phyloP scores from a whole-genome alignment of 2,888 invertebrate genomes.

The Drosophila acutilabella region DNA sequence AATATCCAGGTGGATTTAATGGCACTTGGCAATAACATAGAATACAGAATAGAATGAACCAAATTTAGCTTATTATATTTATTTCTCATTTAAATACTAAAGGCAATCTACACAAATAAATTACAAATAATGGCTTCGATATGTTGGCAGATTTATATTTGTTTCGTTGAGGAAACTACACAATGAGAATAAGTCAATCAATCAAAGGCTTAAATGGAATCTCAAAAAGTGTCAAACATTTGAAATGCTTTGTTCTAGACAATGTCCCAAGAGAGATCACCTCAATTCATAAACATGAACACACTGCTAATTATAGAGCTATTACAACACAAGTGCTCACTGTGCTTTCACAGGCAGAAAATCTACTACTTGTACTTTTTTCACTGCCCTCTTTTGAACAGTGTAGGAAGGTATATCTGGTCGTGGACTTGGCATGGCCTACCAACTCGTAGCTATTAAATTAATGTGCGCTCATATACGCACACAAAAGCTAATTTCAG shows the following conservation, averaged over 20 bases:
- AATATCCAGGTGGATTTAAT: constrained; percentile 75
- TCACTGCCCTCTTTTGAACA: constrained; percentile 26
- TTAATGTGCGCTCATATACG: constrained; percentile 76
- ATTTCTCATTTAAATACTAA: constrained; percentile 18
- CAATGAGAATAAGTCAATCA: background rate
- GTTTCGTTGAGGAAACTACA: constrained; percentile 2
- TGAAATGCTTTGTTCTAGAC: background rate
- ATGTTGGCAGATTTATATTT: constrained; percentile 6
- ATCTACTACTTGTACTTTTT: constrained; percentile 9
- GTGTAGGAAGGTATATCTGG: constrained; percentile 42
- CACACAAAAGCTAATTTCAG: constrained; percentile 77
- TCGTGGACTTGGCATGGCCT: constrained; percentile 27
- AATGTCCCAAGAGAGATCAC: background rate
- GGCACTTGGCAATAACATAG: constrained; percentile 51
- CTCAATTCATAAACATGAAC: constrained; percentile 9
- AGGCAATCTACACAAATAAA: constrained; percentile 25
- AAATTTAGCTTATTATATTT: constrained; percentile 32
- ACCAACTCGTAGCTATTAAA: constrained; percentile 69
- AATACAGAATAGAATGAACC: constrained; percentile 11
- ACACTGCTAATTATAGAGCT: constrained; percentile 45
- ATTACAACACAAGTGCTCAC: constrained; percentile 37
- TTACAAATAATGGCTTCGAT: constrained; percentile 32
- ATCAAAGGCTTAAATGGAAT: background rate
- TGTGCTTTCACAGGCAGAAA: constrained; percentile 14
- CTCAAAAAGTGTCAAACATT: constrained; percentile 2